phyloP scores from a whole-genome alignment of 92 coral and sea anemone genomes.

The Metridium senile region DNA sequence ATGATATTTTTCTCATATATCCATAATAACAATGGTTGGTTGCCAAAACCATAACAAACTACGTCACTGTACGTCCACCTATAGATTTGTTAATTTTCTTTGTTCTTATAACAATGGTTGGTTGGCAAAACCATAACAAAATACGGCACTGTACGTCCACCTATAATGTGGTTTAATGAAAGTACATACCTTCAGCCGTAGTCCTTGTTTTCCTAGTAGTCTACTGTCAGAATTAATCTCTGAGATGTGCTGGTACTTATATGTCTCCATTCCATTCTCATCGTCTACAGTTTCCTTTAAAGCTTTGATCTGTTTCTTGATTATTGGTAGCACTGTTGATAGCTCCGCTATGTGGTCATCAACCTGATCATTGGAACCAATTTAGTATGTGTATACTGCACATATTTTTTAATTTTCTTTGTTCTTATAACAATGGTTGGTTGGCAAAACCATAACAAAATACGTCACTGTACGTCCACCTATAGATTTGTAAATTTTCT shows the following conservation, averaged over 20 bases:
- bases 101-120: too few species aligned
- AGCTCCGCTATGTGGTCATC: conserved; percentile 75
- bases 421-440: too few species aligned
- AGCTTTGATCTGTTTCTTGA: conserved; percentile 64
- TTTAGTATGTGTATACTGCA: too few species aligned
- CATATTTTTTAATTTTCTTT: too few species aligned
- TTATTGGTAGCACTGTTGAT: conserved; percentile 71
- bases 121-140: neutral
- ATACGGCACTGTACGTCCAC: neutral
- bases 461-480: too few species aligned
- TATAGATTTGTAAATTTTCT: too few species aligned
- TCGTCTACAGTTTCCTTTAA: conserved; percentile 52
- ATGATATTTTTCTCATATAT: too few species aligned
- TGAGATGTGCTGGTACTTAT: conserved; percentile 81
- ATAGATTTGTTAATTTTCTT: too few species aligned
- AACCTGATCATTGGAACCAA: conserved; percentile 40
- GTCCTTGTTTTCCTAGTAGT: conserved; percentile 86
- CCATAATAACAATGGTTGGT: too few species aligned
- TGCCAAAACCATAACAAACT: too few species aligned
- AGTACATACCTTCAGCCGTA: conserved; percentile 75
- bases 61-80: too few species aligned
- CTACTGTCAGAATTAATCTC: conserved; percentile 87
- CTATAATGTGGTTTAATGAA: neutral
- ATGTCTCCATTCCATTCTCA: conserved; percentile 63
- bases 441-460: too few species aligned